Evolutionary conservation across 1,140 invertebrate species (phyloP).

Genomic region (Pogonomyrmex californicus): DNA sequence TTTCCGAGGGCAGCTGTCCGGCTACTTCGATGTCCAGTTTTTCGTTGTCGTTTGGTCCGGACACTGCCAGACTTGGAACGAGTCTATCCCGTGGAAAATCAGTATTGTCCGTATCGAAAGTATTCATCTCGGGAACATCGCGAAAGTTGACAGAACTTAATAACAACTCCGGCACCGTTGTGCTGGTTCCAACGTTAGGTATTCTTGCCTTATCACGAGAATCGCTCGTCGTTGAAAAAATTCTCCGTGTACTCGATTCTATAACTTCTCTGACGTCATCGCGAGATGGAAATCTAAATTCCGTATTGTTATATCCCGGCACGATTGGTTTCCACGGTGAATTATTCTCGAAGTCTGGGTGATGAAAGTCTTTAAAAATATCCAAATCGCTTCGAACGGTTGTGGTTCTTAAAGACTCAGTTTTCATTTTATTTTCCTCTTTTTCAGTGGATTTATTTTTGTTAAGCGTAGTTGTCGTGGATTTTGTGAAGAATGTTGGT

Average conservation of each 20-base stretch:
- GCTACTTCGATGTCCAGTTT: constrained; percentile 80
- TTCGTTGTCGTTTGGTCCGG: constrained; percentile 9
- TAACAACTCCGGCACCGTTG: neutral
- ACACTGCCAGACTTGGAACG: constrained; percentile 79
- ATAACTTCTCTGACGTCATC: neutral
- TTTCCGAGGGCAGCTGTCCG: constrained; percentile 80
- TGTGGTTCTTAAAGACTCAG: constrained; percentile 79
- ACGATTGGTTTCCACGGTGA: constrained; percentile 85
- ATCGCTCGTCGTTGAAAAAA: neutral
- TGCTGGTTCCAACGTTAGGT: neutral
- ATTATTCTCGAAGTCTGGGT: constrained; percentile 83
- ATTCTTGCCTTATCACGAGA: neutral
- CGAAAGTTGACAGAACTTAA: constrained; percentile 37
- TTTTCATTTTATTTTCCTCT: constrained; percentile 30
- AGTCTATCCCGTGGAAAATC: constrained; percentile 82
- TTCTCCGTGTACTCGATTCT: constrained; percentile 4
- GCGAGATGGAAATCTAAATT: constrained; percentile 72
- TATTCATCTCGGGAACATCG: constrained; percentile 72
- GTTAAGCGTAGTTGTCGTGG: neutral
- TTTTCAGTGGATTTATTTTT: constrained; percentile 28
- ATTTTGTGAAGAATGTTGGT: constrained; percentile 10
- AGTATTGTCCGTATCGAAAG: constrained; percentile 78
- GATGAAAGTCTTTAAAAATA: constrained; percentile 78
- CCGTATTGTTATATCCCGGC: constrained; percentile 79
- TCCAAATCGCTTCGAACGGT: constrained; percentile 67